These are phyloP conservation scores for Caenorhabditis sinica DNA, from an alignment of 2,888 invertebrate species.

Conservation along the genomic window DNA sequence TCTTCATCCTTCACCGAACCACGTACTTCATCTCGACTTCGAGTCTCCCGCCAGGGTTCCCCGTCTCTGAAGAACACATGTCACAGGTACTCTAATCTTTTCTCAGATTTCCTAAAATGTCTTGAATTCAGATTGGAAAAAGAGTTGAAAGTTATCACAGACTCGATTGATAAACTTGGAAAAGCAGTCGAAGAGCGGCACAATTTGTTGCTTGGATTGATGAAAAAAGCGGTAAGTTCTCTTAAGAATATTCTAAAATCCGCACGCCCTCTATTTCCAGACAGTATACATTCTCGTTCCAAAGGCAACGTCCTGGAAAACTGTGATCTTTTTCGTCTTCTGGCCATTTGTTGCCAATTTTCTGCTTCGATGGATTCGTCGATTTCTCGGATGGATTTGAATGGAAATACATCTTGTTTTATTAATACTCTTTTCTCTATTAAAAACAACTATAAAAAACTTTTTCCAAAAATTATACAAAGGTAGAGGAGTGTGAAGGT, in stretches of 20 bases:
- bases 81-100: no score
- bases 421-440: constrained; percentile 14
- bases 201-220: constrained; percentile 55
- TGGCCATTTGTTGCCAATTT: constrained; percentile 71
- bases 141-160: constrained; percentile 64
- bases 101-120: no score
- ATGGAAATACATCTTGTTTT: constrained; percentile 13
- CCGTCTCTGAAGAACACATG: constrained; percentile 40
- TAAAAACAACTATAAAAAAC: constrained; percentile 5
- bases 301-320: constrained; percentile 55
- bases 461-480: constrained; percentile 15
- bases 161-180: constrained; percentile 65
- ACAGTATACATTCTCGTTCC: constrained; percentile 70
- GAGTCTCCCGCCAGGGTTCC: constrained; percentile 29
- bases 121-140: constrained; percentile 58
- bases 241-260: background rate
- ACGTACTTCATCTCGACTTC: constrained; percentile 10
- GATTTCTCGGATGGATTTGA: constrained; percentile 51
- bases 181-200: constrained; percentile 65
- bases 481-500: constrained; percentile 36
- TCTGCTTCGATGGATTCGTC: constrained; percentile 64
- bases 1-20: constrained; percentile 63
- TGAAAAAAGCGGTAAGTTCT: constrained; percentile 64
- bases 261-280: constrained; percentile 17
- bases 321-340: constrained; percentile 66